These are phyloP conservation scores for Amyelois transitella DNA, from an alignment of 1,140 invertebrate genomes.

Conservation along the genomic window DNA sequence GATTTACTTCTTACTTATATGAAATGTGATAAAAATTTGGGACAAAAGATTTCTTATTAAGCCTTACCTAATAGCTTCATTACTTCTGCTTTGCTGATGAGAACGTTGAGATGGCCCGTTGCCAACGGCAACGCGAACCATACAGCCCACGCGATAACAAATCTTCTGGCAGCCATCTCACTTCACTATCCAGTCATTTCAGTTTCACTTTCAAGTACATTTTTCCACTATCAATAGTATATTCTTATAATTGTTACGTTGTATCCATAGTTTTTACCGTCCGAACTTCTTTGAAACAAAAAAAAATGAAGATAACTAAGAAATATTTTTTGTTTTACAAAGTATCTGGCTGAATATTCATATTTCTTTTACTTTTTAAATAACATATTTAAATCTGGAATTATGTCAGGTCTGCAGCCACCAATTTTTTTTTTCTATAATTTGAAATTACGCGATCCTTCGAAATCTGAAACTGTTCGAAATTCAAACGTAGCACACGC, in stretches of 20 bases:
- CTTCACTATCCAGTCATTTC: conserved; percentile 51
- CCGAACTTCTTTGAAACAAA: neutral
- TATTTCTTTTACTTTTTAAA: too few relatives aligned
- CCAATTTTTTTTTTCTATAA: too few relatives aligned
- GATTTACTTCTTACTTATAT: neutral
- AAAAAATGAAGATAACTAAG: neutral
- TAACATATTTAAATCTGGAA: too few relatives aligned
- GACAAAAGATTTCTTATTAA: neutral
- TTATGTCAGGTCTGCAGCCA: too few relatives aligned
- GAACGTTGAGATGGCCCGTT: conserved; percentile 81
- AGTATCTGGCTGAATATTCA: neutral
- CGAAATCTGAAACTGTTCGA: conserved; percentile 28
- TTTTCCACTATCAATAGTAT: conserved; percentile 27
- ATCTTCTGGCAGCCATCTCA: conserved; percentile 54
- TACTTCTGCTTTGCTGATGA: conserved; percentile 85
- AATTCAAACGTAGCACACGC: conserved; percentile 30
- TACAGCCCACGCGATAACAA: conserved; percentile 55
- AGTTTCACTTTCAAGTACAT: conserved; percentile 56
- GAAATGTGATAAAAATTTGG: neutral
- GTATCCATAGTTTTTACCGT: conserved; percentile 39
- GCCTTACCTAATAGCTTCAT: conserved; percentile 83
- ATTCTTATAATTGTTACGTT: conserved; percentile 22
- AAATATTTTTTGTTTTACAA: neutral
- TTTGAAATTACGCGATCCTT: too few relatives aligned
- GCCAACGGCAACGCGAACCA: conserved; percentile 65